A percentile compares a stretch with the other conserved stretches of the same genome.
These are phyloP conservation scores for Drosophila meridionalis DNA, from an alignment of 2,888 invertebrate genomes.

Conservation along the genomic window DNA sequence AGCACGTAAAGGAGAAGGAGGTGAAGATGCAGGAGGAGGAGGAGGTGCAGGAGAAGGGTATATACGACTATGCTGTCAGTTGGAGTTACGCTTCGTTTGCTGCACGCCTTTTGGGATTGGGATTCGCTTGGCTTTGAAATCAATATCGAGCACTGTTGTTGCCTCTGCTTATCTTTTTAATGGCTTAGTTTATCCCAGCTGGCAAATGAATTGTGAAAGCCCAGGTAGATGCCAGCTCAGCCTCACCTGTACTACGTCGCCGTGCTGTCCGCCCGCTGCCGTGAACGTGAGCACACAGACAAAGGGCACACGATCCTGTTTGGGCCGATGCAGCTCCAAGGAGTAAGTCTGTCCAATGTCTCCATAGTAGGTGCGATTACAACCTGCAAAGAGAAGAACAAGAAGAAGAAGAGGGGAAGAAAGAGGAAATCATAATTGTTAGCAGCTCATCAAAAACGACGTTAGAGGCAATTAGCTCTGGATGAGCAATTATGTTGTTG, in stretches of 20 bases:
- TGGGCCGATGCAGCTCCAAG: constrained; percentile 93
- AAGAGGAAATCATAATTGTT: constrained; percentile 25
- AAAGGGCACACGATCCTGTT: constrained; percentile 94
- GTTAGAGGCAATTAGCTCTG: constrained; percentile 66
- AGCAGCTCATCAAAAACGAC: constrained; percentile 17
- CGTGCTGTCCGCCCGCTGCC: constrained; percentile 92
- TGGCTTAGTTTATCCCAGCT: constrained; percentile 73
- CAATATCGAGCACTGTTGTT: constrained; percentile 57
- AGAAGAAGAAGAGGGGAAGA: neutral
- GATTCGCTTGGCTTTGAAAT: constrained; percentile 77
- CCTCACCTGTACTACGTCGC: constrained; percentile 94
- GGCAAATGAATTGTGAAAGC: constrained; percentile 69
- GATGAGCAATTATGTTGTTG: constrained; percentile 62
- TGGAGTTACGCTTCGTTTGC: constrained; percentile 58
- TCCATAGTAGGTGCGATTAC: constrained; percentile 96
- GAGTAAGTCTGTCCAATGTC: constrained; percentile 95
- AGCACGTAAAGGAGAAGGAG: neutral
- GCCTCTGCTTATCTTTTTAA: constrained; percentile 71
- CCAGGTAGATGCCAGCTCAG: constrained; percentile 85
- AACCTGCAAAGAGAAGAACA: constrained; percentile 83
- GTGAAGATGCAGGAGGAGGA: neutral
- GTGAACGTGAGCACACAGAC: constrained; percentile 94
- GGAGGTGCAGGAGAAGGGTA: neutral
- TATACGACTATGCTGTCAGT: constrained; percentile 47
- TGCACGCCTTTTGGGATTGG: constrained; percentile 52